phyloP scores from a whole-genome alignment of 1,140 invertebrate species.

The Sminthurides bifidus region DNA sequence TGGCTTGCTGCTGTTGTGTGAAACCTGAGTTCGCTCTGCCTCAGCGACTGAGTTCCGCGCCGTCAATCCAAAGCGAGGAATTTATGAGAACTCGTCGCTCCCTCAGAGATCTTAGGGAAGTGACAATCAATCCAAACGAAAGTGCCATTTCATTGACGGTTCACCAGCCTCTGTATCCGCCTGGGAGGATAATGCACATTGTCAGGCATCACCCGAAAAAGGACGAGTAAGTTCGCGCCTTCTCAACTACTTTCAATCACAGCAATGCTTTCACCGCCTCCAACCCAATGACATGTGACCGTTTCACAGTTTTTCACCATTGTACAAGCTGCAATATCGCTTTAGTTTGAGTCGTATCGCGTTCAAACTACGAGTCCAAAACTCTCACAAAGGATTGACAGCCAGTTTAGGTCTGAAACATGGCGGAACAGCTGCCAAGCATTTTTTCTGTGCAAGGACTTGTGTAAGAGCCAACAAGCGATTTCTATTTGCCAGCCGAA shows the following conservation, averaged over 20 bases:
- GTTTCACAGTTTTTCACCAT: no score
- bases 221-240: conserved; percentile 55
- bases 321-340: no score
- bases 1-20: conserved; percentile 36
- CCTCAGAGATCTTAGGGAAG: conserved; percentile 38
- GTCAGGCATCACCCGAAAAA: conserved; percentile 75
- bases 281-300: no score
- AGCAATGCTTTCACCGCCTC: no score
- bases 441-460: no score
- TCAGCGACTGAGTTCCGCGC: conserved; percentile 28
- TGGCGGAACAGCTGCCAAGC: no score
- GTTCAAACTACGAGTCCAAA: no score
- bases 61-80: conserved; percentile 29
- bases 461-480: no score
- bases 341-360: no score
- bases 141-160: conserved; percentile 61
- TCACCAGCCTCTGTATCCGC: conserved; percentile 72
- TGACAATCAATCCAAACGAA: conserved; percentile 54
- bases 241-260: not conserved
- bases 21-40: conserved; percentile 29
- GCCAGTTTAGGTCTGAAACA: no score
- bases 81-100: conserved; percentile 26
- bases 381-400: no score
- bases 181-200: conserved; percentile 78
- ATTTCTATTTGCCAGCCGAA: no score